Percentiles rank a stretch among this genome's conserved stretches.
Conservation (phyloP, 2,113 vertebrate genomes). For the Pterocles orientalis region DNA sequence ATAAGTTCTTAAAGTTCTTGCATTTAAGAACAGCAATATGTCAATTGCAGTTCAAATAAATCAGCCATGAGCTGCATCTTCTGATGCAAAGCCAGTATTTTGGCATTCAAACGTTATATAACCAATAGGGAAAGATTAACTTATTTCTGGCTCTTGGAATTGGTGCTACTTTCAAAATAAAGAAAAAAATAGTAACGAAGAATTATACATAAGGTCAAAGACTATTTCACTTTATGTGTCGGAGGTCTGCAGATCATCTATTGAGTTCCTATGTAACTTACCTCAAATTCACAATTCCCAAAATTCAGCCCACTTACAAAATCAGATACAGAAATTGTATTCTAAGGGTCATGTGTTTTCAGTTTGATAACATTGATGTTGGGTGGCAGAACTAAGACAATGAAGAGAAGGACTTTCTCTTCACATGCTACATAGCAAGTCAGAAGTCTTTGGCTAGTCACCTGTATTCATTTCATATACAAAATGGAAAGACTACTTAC, state of each 20-base stretch:
- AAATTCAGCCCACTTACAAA: neutral
- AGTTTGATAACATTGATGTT: neutral
- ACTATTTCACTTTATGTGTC: neutral
- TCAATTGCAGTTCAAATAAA: neutral
- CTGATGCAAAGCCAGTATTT: neutral
- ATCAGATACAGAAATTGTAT: neutral
- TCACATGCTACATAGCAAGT: neutral
- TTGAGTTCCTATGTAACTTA: neutral
- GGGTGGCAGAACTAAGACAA: neutral
- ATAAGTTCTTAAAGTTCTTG: neutral
- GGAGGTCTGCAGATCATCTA: neutral
- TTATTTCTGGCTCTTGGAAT: neutral
- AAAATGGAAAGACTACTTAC: neutral
- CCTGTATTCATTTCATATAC: neutral
- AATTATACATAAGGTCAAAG: neutral
- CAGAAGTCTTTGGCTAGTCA: neutral
- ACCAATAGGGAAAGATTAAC: slow-evolving; percentile 1
- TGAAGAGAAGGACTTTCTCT: neutral
- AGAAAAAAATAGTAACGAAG: neutral
- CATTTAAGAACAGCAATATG: neutral
- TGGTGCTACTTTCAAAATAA: neutral
- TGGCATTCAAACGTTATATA: neutral
- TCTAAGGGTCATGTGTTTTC: neutral
- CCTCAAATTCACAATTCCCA: neutral
- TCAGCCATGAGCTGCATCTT: neutral